Evolutionary conservation across 1,140 invertebrate genomes (phyloP).

Genomic region (Cherax destructor): DNA sequence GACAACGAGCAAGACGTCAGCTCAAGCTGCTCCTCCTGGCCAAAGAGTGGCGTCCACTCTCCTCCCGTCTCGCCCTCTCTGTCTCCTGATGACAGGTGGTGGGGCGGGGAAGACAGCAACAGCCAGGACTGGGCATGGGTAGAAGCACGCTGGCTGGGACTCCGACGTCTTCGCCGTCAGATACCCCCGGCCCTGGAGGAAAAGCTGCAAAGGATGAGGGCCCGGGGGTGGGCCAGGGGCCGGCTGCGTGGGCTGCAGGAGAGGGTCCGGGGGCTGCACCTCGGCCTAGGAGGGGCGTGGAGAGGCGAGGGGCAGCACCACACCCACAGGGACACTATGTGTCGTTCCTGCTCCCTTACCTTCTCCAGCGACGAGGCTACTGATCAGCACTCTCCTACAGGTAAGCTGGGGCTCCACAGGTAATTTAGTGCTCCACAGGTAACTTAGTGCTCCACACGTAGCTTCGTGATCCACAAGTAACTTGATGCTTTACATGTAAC

Average conservation of each 20-base stretch:
- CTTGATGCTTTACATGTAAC: no score
- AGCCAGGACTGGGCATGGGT: conserved; percentile 59
- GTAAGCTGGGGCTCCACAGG: neutral
- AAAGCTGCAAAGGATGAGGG: conserved; percentile 20
- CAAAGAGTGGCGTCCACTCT: neutral
- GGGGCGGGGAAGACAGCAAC: conserved; percentile 22
- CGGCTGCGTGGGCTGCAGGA: conserved; percentile 48
- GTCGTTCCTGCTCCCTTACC: conserved; percentile 49
- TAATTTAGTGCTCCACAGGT: no score
- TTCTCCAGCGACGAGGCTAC: conserved; percentile 33
- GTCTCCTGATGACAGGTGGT: conserved; percentile 39
- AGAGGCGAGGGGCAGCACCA: neutral
- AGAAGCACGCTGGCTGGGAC: conserved; percentile 39
- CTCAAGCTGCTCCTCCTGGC: conserved; percentile 38
- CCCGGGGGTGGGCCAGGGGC: conserved; percentile 29
- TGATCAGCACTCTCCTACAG: neutral
- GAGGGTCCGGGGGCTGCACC: conserved; percentile 24
- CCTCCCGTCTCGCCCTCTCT: conserved; percentile 25
- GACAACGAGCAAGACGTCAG: conserved; percentile 26
- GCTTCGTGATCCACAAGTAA: no score
- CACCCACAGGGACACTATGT: conserved; percentile 28
- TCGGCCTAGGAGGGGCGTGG: conserved; percentile 42
- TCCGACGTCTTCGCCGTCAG: conserved; percentile 28
- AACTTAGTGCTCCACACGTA: no score
- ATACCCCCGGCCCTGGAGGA: conserved; percentile 51